Evolutionary conservation across 2,113 vertebrate genomes (phyloP).

Genomic region (Anolis sagrei): DNA sequence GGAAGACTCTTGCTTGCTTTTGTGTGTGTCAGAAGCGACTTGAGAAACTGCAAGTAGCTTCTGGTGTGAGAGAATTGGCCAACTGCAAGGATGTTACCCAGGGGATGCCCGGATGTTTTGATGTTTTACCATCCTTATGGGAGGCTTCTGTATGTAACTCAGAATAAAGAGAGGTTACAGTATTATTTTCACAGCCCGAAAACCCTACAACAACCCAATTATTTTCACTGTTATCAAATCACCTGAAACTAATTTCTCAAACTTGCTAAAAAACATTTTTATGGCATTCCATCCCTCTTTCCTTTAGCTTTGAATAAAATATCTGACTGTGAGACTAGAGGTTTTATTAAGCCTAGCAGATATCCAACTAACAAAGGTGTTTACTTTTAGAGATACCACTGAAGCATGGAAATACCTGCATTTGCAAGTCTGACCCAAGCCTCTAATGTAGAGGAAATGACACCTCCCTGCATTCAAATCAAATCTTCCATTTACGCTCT

Average conservation of each 20-base stretch:
- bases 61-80: too few species aligned
- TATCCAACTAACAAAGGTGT: neutral
- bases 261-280: neutral
- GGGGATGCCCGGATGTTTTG: too few species aligned
- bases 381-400: constrained; percentile 7
- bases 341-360: neutral
- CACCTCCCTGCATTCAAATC: neutral
- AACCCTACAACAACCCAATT: too few species aligned
- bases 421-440: neutral
- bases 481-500: constrained; percentile 35
- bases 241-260: constrained; percentile 14
- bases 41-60: too few species aligned
- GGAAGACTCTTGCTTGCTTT: neutral
- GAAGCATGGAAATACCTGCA: constrained; percentile 5
- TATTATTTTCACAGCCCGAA: neutral
- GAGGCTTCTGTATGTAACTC: too few species aligned
- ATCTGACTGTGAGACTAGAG: neutral
- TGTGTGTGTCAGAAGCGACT: too few species aligned
- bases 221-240: neutral
- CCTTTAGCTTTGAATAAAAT: neutral
- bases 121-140: too few species aligned
- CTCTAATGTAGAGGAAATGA: neutral
- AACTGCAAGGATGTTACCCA: too few species aligned
- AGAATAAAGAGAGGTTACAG: neutral
- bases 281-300: neutral